Evolutionary conservation across 2,888 invertebrate species (phyloP), one percentile per base, ranked within the genome.

Genomic region (Epinotia bilunana): DNA sequence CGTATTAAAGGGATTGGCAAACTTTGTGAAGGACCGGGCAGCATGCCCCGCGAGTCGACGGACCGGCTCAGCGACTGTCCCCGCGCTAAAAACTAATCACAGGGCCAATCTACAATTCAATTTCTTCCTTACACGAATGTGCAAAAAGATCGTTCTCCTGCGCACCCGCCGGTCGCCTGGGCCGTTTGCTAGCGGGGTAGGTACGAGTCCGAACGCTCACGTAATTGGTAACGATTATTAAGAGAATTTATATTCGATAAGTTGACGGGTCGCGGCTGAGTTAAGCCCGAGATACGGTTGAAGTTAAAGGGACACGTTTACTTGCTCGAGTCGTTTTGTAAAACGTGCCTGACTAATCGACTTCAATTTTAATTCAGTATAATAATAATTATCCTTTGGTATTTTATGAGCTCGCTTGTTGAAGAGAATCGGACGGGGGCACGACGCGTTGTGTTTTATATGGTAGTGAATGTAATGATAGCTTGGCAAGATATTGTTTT

Each of bases 221-320:
- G 88, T 92, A 91, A 92, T 92, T 91, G 91, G 90, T 88, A 90
- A 90, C 88, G 88, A 91, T 91, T 91, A 91, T 90, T 90, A 88
- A 88, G 87, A 87, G 87, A 91, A 91, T 92, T 91, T 90, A 92
- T 91, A 89, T 88, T 86, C 88, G 88, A 90, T 89, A 90, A 89
- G 87, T 89, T 90, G 91, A 90, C 91, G 89, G 86, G 85, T 86
- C 86, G 84, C 87, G 85, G 83, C 83, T 86, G 85, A 87, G 85
- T 87, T 90, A 87, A 89, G 89, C 87, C 88, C 83, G 88, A 91
- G 67, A 75, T 72, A 72, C 72, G 72, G 67, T 46, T 72, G 75
- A 71, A 75, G 75, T 75, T 57, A 67, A 72, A 71, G 61, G 71
- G 75, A 72, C 67, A 75, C 72, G 71, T 75, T 75, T 62, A 75